phyloP scores from a whole-genome alignment of 2,113 vertebrate species.

The Cathartes aura region DNA sequence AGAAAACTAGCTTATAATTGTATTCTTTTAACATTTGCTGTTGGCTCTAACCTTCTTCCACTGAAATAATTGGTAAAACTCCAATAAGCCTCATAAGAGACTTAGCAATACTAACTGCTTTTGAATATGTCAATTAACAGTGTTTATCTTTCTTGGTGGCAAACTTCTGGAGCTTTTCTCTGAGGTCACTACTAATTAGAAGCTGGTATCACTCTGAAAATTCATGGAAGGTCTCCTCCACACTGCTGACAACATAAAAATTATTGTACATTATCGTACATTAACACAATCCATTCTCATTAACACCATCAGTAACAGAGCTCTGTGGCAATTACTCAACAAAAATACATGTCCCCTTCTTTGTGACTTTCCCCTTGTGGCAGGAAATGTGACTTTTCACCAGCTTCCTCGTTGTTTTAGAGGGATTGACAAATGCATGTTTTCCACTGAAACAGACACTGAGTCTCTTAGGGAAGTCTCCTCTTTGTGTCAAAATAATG shows the following conservation, averaged over 20 bases:
- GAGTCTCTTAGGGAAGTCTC: background rate
- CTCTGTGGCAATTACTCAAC: background rate
- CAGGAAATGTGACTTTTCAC: background rate
- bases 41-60: background rate
- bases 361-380: background rate
- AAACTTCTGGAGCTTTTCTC: background rate
- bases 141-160: background rate
- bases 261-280: background rate
- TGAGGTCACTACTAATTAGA: background rate
- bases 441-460: background rate
- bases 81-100: background rate
- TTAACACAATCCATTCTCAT: background rate
- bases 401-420: background rate
- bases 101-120: background rate
- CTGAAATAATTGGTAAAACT: background rate
- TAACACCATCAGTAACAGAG: background rate
- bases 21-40: background rate
- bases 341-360: background rate
- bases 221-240: background rate
- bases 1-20: background rate
- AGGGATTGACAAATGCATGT: background rate
- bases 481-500: background rate
- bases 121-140: background rate
- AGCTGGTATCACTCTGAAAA: background rate
- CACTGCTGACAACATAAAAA: background rate